A percentile compares a stretch with the other conserved stretches of the same genome.
These are phyloP conservation scores for Choloepus didactylus DNA, from an alignment of 2,797 vertebrate species.

Conservation along the genomic window DNA sequence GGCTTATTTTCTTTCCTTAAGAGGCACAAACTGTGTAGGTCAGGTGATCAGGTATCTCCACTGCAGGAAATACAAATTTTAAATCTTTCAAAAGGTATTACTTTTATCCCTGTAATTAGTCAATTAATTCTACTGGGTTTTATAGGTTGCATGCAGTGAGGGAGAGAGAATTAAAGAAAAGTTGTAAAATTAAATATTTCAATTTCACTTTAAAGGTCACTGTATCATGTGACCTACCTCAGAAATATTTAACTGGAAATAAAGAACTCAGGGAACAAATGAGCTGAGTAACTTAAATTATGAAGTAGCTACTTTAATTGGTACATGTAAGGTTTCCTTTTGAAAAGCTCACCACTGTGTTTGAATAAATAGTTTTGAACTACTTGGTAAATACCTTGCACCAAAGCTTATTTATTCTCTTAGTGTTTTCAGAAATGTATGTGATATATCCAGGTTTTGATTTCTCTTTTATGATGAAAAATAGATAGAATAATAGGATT, in stretches of 20 bases:
- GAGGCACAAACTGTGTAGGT: constrained; percentile 57
- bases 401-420: not conserved
- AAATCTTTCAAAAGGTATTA: constrained; percentile 69
- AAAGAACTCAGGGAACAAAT: constrained; percentile 26
- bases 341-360: not conserved
- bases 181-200: constrained; percentile 70
- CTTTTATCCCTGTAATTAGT: constrained; percentile 76
- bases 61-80: constrained; percentile 65
- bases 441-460: not conserved
- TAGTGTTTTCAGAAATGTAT: not conserved
- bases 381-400: not conserved
- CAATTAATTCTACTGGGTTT: constrained; percentile 75
- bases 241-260: constrained; percentile 38
- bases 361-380: not conserved
- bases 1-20: constrained; percentile 73
- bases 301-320: constrained; percentile 28
- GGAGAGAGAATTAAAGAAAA: constrained; percentile 60
- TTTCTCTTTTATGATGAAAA: not conserved
- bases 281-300: not conserved
- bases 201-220: constrained; percentile 67
- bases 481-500: not conserved
- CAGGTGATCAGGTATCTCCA: constrained; percentile 55
- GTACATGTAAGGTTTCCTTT: not conserved
- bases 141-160: constrained; percentile 39
- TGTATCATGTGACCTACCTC: not conserved